Evolutionary conservation across 2,113 vertebrate species (phyloP), one percentile per base, ranked within the genome.

Genomic region (Fulmarus glacialis): DNA sequence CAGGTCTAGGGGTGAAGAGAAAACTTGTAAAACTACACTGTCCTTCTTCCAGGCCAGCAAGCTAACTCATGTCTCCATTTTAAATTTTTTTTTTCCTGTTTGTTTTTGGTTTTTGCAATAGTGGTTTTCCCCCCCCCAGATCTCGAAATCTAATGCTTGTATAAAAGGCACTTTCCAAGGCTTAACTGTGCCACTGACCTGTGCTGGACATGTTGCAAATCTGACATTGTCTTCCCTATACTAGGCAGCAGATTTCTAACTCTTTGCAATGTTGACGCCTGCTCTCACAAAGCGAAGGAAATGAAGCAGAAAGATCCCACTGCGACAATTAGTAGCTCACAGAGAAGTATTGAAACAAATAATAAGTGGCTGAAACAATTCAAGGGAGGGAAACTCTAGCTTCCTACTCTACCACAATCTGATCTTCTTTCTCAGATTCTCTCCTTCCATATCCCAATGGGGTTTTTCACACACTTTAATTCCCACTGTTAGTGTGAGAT

Each of bases 251-350:
- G 91, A 91, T 96, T 97, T 95, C 93, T 96, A 96, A 95, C 95
- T 96, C 95, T 96, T 84, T 95, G 93, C 94, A 84, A 38, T 87
- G 94, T 95, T 94, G 94, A 94, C 42, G 81, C 95, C 93, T 96
- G 96, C 83, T 93, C 73, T 82, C 89, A 91, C 71, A 97, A 96
- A 96, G 94, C 94, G 83, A 79, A 72, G 87, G 94, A 96, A 96
- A 95, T 95, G 95, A 97, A 95, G 95, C 94, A 96, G 93, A 94
- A 97, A 96, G 93, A 96, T 96, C 95, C 91, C 66, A 94, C 94
- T 97, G 94, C 4, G 89, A 93, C 81, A 91, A 96, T 97, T 96
- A 96, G 94, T 97, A 89, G 77, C 89, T 96, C 77, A 94, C 93
- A 96, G 89, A 93, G 94, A 94, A 82, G 89, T 93, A 97, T 9